A percentile compares a stretch with the other conserved stretches of the same genome.
Evolutionary conservation across 2,113 vertebrate genomes (phyloP).

Genomic region (Lampris megalopsis): DNA sequence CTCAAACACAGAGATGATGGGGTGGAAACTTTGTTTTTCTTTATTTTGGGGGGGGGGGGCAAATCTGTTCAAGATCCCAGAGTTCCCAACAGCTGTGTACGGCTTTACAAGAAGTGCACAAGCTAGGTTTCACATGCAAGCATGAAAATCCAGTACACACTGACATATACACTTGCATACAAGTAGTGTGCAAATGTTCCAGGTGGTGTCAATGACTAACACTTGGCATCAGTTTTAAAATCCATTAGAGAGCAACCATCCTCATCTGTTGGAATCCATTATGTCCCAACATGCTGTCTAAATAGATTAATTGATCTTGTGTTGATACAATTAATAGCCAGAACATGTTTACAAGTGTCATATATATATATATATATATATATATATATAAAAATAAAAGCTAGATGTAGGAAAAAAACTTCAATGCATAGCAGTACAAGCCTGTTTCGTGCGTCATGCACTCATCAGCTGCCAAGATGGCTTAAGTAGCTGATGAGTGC

Average conservation of each 20-base stretch:
- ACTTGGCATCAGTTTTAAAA: constrained; percentile 28
- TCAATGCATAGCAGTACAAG: too few species aligned
- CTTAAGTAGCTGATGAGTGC: too few species aligned
- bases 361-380: neutral
- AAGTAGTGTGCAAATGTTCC: constrained; percentile 6
- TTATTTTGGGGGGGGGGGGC: neutral
- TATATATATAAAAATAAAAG: too few species aligned
- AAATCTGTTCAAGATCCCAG: constrained; percentile 25
- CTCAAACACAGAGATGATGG: neutral
- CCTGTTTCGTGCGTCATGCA: too few species aligned
- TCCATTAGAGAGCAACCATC: neutral
- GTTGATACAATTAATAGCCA: constrained; percentile 18
- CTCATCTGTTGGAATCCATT: neutral
- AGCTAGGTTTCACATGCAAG: neutral
- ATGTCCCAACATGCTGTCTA: neutral
- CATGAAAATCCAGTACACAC: constrained; percentile 9
- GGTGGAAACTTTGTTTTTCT: constrained; percentile 34
- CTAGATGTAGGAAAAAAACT: too few species aligned
- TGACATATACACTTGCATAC: constrained; percentile 1
- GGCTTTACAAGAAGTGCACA: neutral
- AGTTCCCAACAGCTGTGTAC: constrained; percentile 19
- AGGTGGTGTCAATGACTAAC: neutral
- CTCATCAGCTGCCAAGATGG: too few species aligned
- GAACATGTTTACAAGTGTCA: constrained; percentile 3
- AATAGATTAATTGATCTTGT: constrained; percentile 5